Evolutionary conservation across 2,797 vertebrate genomes (phyloP).

Genomic region (Chaunax sp.): DNA sequence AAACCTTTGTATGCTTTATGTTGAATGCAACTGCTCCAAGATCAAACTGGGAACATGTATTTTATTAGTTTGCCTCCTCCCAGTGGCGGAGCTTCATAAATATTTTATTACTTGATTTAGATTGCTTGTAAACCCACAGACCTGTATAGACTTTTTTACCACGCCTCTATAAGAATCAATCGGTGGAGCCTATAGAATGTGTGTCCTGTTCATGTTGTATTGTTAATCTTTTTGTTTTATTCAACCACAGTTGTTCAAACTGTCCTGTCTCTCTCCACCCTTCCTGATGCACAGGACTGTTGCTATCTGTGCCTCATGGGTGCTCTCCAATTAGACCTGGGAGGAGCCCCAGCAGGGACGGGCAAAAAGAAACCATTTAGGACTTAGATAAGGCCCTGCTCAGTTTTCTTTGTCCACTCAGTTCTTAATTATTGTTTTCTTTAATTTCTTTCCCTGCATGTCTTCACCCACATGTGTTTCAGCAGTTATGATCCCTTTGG

Average conservation of each 20-base stretch:
- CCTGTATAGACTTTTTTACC: neutral
- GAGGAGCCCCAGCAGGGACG: conserved; percentile 90
- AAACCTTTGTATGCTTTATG: neutral
- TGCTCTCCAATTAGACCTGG: conserved; percentile 90
- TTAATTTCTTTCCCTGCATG: neutral
- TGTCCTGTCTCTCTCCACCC: neutral
- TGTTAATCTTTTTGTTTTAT: neutral
- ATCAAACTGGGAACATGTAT: neutral
- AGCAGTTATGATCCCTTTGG: neutral
- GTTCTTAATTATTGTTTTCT: neutral
- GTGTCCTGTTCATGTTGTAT: no score
- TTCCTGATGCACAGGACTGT: conserved; percentile 81
- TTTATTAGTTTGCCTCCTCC: no score
- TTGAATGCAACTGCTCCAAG: neutral
- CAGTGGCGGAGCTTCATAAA: neutral
- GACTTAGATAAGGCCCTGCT: conserved; percentile 89
- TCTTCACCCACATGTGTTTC: neutral
- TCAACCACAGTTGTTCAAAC: neutral
- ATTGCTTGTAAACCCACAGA: neutral
- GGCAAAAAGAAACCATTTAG: conserved; percentile 92
- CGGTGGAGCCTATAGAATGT: no score
- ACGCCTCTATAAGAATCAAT: no score
- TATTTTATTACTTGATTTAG: no score
- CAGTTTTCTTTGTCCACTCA: neutral
- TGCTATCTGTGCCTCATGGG: conserved; percentile 94